Conservation (phyloP, 37 sponge, comb jelly and placozoan genomes). For the Halichondria panicea region DNA sequence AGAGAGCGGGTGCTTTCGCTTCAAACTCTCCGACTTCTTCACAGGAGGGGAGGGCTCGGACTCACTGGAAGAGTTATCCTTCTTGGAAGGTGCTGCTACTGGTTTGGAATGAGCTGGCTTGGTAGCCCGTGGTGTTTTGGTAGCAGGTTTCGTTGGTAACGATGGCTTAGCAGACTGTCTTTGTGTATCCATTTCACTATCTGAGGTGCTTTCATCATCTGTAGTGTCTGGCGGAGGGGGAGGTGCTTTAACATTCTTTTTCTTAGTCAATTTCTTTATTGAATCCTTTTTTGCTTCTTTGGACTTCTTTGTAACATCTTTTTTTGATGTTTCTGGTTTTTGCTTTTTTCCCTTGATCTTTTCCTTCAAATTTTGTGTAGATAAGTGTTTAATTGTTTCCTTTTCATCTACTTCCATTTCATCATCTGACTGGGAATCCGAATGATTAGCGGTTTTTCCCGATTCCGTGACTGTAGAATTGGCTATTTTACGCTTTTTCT, state of each 20-base stretch:
- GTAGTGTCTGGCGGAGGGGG: too few species aligned
- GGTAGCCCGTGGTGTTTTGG: neutral
- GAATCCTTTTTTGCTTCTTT: neutral
- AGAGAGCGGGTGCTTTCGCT: too few species aligned
- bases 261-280: neutral
- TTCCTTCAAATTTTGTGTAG: neutral
- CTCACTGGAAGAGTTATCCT: too few species aligned
- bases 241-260: neutral
- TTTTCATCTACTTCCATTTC: conserved; percentile 8
- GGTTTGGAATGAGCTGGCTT: too few species aligned
- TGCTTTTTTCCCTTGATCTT: neutral
- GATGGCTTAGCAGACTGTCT: too few species aligned
- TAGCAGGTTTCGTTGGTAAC: neutral
- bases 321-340: neutral
- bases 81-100: too few species aligned
- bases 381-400: neutral
- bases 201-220: too few species aligned
- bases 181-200: neutral
- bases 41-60: too few species aligned
- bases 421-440: neutral
- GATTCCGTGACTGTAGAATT: neutral
- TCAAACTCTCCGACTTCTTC: too few species aligned
- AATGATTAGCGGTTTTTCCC: neutral
- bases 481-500: conserved; percentile 4
- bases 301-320: neutral